Percentiles rank a stretch among this genome's conserved stretches.
Evolutionary conservation across 2,888 invertebrate species (phyloP).

Genomic region (Arctia plantaginis): DNA sequence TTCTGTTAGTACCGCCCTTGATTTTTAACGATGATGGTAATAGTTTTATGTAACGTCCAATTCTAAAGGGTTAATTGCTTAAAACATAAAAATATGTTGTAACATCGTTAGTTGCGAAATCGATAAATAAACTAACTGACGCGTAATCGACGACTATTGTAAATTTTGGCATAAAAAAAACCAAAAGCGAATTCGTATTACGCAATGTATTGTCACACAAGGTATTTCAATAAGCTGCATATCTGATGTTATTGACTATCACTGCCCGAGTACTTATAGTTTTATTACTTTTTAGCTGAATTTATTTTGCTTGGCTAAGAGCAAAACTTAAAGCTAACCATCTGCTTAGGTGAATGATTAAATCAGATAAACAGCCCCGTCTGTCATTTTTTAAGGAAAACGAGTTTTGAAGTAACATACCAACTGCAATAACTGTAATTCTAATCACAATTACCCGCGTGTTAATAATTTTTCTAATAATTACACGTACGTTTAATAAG

Average conservation of each 20-base stretch:
- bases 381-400: slow-evolving; percentile 1
- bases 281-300: neutral
- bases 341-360: neutral
- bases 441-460: neutral
- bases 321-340: slow-evolving; percentile 4
- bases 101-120: slow-evolving; percentile 39
- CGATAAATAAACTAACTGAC: slow-evolving; percentile 20
- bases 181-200: slow-evolving; percentile 16
- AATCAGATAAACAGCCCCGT: neutral
- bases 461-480: neutral
- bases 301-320: neutral
- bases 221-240: no score
- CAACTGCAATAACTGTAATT: slow-evolving; percentile 9
- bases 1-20: slow-evolving; percentile 28
- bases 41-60: slow-evolving; percentile 27
- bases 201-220: no score
- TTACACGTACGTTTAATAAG: neutral
- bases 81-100: slow-evolving; percentile 27
- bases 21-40: slow-evolving; percentile 19
- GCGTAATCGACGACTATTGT: slow-evolving; percentile 25
- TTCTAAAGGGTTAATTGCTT: slow-evolving; percentile 35
- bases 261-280: no score
- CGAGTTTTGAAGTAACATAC: slow-evolving; percentile 4
- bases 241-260: no score
- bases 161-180: slow-evolving; percentile 22